Percentiles rank a stretch among this genome's conserved stretches.
These are phyloP conservation scores for Bos indicus DNA, from an alignment of 2,113 vertebrate genomes.

Conservation along the genomic window DNA sequence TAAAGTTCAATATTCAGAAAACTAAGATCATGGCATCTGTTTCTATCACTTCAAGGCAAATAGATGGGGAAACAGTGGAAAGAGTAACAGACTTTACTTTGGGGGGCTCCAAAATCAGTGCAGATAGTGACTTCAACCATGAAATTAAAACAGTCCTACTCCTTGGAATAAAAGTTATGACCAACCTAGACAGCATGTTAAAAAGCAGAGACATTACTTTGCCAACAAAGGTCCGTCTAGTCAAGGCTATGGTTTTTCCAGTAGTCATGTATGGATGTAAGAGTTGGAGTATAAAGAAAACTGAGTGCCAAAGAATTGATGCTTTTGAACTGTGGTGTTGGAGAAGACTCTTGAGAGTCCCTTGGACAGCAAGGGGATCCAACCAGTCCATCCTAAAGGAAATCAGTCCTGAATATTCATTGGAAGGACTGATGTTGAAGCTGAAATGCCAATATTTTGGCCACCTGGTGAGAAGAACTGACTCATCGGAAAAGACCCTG, in stretches of 20 bases:
- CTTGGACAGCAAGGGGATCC: not conserved
- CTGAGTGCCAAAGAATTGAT: not conserved
- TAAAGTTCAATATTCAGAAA: not conserved
- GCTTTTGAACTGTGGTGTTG: not conserved
- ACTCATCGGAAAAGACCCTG: not conserved
- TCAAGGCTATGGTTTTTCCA: not conserved
- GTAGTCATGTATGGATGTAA: not conserved
- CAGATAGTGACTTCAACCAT: not conserved
- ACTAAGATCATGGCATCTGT: not conserved
- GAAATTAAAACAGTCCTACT: not conserved
- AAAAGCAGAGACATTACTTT: not conserved
- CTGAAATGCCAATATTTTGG: not conserved
- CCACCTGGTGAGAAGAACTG: fast-evolving
- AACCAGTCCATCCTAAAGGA: not conserved
- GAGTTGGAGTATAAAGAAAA: not conserved
- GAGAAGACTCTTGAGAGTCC: not conserved
- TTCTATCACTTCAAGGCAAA: not conserved
- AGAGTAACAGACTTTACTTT: not conserved
- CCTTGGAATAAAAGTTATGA: not conserved
- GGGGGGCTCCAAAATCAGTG: not conserved
- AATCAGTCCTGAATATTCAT: not conserved
- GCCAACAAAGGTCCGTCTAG: not conserved
- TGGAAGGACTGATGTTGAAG: not conserved
- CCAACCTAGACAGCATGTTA: not conserved
- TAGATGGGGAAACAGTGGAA: not conserved